Percentiles rank a stretch among this genome's conserved stretches.
Conservation (phyloP, 2,113 vertebrate species). For the Nannobrachium achirus region DNA sequence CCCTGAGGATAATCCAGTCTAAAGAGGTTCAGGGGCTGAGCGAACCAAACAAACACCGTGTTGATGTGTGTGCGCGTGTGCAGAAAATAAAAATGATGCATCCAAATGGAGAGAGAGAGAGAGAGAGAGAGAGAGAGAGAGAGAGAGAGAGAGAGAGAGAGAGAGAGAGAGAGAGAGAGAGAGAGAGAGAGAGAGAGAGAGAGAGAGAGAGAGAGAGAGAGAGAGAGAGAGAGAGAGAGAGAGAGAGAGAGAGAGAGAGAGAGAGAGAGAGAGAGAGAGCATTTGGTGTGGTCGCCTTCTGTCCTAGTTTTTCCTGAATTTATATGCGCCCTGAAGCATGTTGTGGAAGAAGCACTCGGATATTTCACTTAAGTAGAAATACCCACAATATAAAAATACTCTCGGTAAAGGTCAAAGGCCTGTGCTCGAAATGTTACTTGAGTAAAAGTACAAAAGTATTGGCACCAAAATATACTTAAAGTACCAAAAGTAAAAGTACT, state of each 20-base stretch:
- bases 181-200: conserved; percentile 32
- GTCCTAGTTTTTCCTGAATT: conserved; percentile 42
- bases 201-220: conserved; percentile 12
- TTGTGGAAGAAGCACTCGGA: too few relatives aligned
- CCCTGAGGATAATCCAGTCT: conserved; percentile 52
- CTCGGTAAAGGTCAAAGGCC: too few relatives aligned
- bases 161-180: conserved; percentile 27
- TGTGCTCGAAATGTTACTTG: too few relatives aligned
- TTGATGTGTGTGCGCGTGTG: conserved; percentile 1
- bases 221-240: conserved; percentile 33
- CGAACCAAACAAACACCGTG: conserved; percentile 36
- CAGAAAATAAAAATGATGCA: conserved; percentile 30
- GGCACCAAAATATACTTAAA: too few relatives aligned
- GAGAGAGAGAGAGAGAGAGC: conserved; percentile 27
- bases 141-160: not conserved
- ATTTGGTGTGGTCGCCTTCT: conserved; percentile 34
- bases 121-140: conserved; percentile 12
- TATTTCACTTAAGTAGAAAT: too few relatives aligned
- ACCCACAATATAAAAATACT: too few relatives aligned
- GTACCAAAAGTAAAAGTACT: too few relatives aligned
- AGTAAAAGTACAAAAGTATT: too few relatives aligned
- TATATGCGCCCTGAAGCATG: too few relatives aligned
- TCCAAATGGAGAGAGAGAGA: conserved; percentile 39
- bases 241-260: not conserved
- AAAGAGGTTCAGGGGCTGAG: conserved; percentile 32